Evolutionary conservation across 2,797 vertebrate species (phyloP), one percentile per base, ranked within the genome.

Genomic region (Sebastes glaucus): DNA sequence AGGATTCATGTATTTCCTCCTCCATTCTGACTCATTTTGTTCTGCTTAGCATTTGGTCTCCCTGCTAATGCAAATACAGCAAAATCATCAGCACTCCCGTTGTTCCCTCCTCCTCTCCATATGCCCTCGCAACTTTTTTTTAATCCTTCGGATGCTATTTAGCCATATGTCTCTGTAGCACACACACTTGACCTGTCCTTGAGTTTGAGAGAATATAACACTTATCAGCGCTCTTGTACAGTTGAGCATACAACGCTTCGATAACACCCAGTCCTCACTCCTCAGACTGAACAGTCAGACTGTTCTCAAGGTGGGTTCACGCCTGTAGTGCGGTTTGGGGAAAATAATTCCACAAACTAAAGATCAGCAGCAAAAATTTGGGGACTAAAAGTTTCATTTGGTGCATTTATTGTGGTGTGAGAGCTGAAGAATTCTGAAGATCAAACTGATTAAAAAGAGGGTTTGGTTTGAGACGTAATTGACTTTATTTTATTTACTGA

Each of bases 151-250:
- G 20, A 25, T 66, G 11, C n/a, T 66, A 8, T 62, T 42, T 23
- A 49, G 5, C n/a, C 33, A 55, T 35, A 9, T 33, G 30, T 68
- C 30, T 35, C 28, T 60, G 25, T 20, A 6, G 27, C 30, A 22
- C 56, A 35, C 23, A 28, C 56, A 71, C 55, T 18, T 23, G 46
- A 18, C n/a, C 7, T 0, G 64, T 72, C 80, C 84, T 87, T 83
- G 69, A 59, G 42, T 78, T 71, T 38, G 20, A 25, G 16, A 67
- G 74, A 85, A 57, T 73, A 28, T 57, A 59, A 38, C 69, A 10
- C 25, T 81, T 86, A 83, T 88, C 86, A 56, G 57, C 4, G 1
- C 18, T 80, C 6, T 72, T 20, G 74, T 59, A 71, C 70, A 82
- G 71, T 71, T 59, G 30, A 75, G 28, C 77, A 76, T 56, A 72